Percentiles rank a stretch among this genome's conserved stretches.
Conservation (phyloP, 1,140 invertebrate genomes). For the Phocides pigmalion region DNA sequence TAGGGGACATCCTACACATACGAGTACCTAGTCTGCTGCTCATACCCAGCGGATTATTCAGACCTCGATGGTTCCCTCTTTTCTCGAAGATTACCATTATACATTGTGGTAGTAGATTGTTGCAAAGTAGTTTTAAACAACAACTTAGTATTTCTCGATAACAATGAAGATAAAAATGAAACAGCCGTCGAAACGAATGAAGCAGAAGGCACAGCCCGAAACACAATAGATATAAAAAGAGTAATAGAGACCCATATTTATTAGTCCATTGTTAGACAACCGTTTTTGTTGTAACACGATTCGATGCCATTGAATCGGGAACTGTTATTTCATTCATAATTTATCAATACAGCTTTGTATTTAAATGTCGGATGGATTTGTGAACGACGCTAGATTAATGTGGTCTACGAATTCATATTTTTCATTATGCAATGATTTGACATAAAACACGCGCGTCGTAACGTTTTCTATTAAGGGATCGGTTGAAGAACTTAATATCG, state of each 20-base stretch:
- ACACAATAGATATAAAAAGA: constrained; percentile 58
- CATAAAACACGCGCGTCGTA: constrained; percentile 64
- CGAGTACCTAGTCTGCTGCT: too few species aligned
- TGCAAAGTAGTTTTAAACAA: too few species aligned
- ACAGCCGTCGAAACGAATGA: constrained; percentile 49
- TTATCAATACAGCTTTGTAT: constrained; percentile 75
- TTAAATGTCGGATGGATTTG: constrained; percentile 67
- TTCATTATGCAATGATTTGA: constrained; percentile 68
- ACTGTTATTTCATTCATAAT: constrained; percentile 75
- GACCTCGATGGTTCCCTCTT: too few species aligned
- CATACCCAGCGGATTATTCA: too few species aligned
- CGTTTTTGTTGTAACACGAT: constrained; percentile 69
- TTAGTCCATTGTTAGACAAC: constrained; percentile 70
- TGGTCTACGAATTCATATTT: constrained; percentile 60
- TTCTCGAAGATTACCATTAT: too few species aligned
- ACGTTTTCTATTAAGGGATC: constrained; percentile 56
- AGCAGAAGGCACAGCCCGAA: constrained; percentile 53
- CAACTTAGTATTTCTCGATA: constrained; percentile 52
- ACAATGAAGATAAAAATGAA: constrained; percentile 57
- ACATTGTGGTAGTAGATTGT: too few species aligned
- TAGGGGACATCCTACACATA: too few species aligned
- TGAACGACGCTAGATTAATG: constrained; percentile 64
- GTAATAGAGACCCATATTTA: constrained; percentile 69
- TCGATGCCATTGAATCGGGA: constrained; percentile 60
- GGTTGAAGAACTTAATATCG: constrained; percentile 37